Evolutionary conservation across 2,113 vertebrate species (phyloP).

Genomic region (Clarias batrachus): DNA sequence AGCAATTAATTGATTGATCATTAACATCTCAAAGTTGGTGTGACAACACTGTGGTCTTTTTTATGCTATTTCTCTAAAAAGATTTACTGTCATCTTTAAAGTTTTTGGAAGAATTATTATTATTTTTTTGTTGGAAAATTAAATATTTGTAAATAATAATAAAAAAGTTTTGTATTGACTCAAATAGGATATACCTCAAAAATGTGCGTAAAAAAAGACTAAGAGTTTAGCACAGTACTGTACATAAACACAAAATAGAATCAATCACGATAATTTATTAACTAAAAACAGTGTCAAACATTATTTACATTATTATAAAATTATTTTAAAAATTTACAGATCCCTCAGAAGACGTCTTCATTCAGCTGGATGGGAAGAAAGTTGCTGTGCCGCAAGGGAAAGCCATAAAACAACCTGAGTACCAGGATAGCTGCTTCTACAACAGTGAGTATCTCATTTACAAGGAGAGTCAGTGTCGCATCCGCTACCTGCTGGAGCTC

Average conservation of each 20-base stretch:
- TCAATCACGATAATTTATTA: not conserved
- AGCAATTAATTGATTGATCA: no score
- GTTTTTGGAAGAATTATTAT: no score
- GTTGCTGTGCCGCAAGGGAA: constrained; percentile 82
- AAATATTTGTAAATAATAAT: no score
- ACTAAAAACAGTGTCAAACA: not conserved
- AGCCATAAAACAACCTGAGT: constrained; percentile 66
- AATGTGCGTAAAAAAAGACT: no score
- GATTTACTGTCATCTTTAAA: no score
- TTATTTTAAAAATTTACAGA: constrained; percentile 65
- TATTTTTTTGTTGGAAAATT: no score
- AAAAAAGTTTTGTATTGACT: no score
- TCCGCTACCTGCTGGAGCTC: constrained; percentile 85
- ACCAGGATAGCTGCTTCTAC: constrained; percentile 70
- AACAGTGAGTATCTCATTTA: constrained; percentile 93
- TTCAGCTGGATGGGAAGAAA: constrained; percentile 78
- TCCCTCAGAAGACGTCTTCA: constrained; percentile 70
- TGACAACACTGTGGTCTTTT: no score
- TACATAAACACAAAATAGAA: not conserved
- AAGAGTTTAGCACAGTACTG: not conserved
- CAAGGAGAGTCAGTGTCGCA: constrained; percentile 83
- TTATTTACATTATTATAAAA: not conserved
- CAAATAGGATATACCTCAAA: no score
- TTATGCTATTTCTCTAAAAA: no score
- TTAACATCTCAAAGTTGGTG: no score